Percentiles rank a stretch among this genome's conserved stretches.
phyloP scores from a whole-genome alignment of 2,888 invertebrate species.

The Amaurobius ferox region DNA sequence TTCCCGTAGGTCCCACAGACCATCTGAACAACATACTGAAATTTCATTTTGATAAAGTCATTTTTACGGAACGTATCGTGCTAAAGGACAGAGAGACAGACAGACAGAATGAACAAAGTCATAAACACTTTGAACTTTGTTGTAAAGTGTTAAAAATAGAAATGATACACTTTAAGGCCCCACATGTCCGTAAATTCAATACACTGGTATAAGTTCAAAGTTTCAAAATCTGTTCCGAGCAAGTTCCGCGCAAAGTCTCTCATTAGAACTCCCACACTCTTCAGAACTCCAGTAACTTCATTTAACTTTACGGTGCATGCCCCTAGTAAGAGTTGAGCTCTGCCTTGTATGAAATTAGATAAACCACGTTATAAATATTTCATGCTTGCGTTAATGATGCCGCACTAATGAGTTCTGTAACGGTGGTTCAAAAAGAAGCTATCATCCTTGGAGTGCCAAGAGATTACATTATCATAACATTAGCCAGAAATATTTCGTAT shows the following conservation, averaged over 20 bases:
- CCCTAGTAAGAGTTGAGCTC: not conserved
- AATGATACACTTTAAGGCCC: too few species aligned
- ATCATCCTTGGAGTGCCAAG: not conserved
- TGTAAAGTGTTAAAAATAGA: too few species aligned
- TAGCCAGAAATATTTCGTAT: not conserved
- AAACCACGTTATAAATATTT: not conserved
- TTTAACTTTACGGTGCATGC: not conserved
- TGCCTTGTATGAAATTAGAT: not conserved
- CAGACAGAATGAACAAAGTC: too few species aligned
- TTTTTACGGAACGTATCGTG: too few species aligned
- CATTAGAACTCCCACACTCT: too few species aligned
- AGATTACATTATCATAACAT: not conserved
- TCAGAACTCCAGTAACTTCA: not conserved
- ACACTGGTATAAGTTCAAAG: too few species aligned
- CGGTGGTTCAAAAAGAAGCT: not conserved
- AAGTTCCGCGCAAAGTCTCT: not conserved
- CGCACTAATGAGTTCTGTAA: not conserved
- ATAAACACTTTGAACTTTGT: too few species aligned
- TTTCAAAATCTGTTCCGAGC: not conserved
- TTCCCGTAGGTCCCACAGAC: too few species aligned
- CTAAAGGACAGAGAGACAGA: too few species aligned
- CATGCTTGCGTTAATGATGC: not conserved
- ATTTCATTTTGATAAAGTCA: too few species aligned
- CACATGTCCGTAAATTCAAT: too few species aligned
- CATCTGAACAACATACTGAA: too few species aligned